These are phyloP conservation scores for Sebastes reedi DNA, from an alignment of 2,797 vertebrate genomes.

Conservation along the genomic window DNA sequence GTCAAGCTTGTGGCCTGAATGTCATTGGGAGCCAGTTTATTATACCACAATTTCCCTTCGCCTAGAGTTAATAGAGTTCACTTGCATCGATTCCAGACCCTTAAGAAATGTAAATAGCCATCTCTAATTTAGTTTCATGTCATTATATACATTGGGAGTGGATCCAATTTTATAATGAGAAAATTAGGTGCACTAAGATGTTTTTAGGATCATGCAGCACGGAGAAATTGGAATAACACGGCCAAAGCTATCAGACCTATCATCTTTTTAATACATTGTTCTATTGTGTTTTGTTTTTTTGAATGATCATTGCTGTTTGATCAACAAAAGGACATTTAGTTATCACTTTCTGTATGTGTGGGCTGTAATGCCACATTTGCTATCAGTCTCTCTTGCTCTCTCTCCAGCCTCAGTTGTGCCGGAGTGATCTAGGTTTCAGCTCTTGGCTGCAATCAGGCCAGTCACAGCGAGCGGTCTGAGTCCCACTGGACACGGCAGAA, in stretches of 20 bases:
- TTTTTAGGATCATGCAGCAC: conserved; percentile 23
- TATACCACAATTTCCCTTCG: conserved; percentile 43
- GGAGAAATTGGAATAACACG: conserved; percentile 7
- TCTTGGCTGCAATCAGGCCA: conserved; percentile 75
- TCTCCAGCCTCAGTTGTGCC: conserved; percentile 65
- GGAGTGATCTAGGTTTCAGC: conserved; percentile 73
- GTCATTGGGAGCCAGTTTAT: conserved; percentile 46
- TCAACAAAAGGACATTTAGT: conserved; percentile 70
- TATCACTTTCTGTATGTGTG: conserved; percentile 54
- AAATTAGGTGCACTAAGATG: conserved; percentile 31
- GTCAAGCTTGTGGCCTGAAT: conserved; percentile 27
- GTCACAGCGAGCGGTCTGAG: conserved; percentile 75
- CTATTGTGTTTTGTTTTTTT: conserved; percentile 8
- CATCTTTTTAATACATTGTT: conserved; percentile 24
- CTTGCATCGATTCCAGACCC: conserved; percentile 57
- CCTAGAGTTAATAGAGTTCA: conserved; percentile 62
- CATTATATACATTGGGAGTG: conserved; percentile 32
- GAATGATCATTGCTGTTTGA: conserved; percentile 48
- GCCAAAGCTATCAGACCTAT: not conserved
- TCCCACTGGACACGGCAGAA: conserved; percentile 82
- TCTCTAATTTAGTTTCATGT: conserved; percentile 56
- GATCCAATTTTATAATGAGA: conserved; percentile 45
- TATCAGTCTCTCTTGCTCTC: conserved; percentile 64
- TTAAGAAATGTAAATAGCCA: conserved; percentile 49
- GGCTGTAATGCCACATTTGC: conserved; percentile 71